Evolutionary conservation across 1,140 invertebrate species (phyloP).

Genomic region (Microvelia longipes): DNA sequence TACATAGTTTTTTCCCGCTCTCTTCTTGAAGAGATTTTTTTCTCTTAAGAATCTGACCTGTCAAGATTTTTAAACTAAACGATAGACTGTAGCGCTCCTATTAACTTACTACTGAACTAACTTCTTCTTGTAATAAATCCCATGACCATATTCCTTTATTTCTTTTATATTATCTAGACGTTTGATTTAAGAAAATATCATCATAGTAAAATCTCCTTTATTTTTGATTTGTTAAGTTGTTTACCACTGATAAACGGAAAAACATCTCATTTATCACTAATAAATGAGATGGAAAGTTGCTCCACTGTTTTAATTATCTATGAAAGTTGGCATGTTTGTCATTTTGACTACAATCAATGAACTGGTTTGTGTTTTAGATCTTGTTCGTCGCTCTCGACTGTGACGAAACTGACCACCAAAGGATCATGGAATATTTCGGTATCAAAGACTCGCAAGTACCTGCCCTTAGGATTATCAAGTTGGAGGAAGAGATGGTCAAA

Average conservation of each 20-base stretch:
- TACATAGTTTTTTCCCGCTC: too few relatives aligned
- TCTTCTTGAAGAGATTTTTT: too few relatives aligned
- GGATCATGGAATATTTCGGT: constrained; percentile 98
- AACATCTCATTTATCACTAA: background rate
- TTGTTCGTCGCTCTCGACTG: constrained; percentile 92
- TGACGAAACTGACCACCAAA: constrained; percentile 86
- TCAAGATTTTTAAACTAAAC: too few relatives aligned
- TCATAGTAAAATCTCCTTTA: background rate
- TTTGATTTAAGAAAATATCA: background rate
- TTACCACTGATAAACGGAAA: background rate
- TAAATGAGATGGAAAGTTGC: background rate
- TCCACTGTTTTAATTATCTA: background rate
- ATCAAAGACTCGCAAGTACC: constrained; percentile 87
- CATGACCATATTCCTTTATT: too few relatives aligned
- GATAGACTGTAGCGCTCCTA: too few relatives aligned
- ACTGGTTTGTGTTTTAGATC: constrained; percentile 38
- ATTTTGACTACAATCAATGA: background rate
- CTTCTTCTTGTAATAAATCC: too few relatives aligned
- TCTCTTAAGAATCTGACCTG: too few relatives aligned
- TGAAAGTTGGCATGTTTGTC: background rate
- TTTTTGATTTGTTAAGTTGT: background rate
- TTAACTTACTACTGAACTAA: too few relatives aligned
- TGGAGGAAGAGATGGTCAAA: constrained; percentile 97
- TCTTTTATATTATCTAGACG: too few relatives aligned
- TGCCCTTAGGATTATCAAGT: constrained; percentile 76